Percentiles rank a stretch among this genome's conserved stretches.
These are phyloP conservation scores for Pterostichus madidus DNA, from an alignment of 2,888 invertebrate species.

Conservation along the genomic window DNA sequence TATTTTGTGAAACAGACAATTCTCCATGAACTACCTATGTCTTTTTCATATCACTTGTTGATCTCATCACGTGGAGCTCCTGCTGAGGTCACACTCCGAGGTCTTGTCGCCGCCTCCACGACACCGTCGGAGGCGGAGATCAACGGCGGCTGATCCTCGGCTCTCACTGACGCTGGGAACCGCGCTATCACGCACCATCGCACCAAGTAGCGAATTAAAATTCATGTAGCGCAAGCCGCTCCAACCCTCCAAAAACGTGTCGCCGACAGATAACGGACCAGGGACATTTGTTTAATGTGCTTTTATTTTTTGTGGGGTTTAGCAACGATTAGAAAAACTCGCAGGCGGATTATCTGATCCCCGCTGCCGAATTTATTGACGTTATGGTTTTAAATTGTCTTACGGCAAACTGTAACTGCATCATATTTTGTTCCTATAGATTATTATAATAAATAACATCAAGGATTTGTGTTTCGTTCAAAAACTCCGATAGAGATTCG, in stretches of 20 bases:
- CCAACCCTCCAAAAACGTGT: slow-evolving; percentile 55
- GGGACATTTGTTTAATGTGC: slow-evolving; percentile 34
- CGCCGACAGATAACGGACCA: slow-evolving; percentile 40
- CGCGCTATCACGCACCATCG: slow-evolving; percentile 73
- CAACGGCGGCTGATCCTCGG: slow-evolving; percentile 20
- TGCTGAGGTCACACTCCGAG: neutral
- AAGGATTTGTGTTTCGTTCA: too few relatives aligned
- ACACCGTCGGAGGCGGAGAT: slow-evolving; percentile 3
- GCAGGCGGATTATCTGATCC: neutral
- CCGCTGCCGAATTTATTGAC: neutral
- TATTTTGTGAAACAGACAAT: too few relatives aligned
- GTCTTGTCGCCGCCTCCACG: neutral
- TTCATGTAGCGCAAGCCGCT: slow-evolving; percentile 72
- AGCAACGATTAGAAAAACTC: slow-evolving; percentile 28
- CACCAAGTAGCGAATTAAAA: slow-evolving; percentile 74
- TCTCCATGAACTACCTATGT: too few relatives aligned
- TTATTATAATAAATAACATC: too few relatives aligned
- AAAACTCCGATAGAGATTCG: too few relatives aligned
- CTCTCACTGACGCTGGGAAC: slow-evolving; percentile 8
- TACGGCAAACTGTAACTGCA: too few relatives aligned
- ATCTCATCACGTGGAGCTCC: neutral
- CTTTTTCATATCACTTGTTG: neutral
- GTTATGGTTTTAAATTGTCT: neutral
- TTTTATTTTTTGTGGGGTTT: slow-evolving; percentile 6
- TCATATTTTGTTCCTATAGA: too few relatives aligned